Evolutionary conservation across 2,888 invertebrate genomes (phyloP), one percentile per base, ranked within the genome.

Genomic region (Eremobia ochroleuca): DNA sequence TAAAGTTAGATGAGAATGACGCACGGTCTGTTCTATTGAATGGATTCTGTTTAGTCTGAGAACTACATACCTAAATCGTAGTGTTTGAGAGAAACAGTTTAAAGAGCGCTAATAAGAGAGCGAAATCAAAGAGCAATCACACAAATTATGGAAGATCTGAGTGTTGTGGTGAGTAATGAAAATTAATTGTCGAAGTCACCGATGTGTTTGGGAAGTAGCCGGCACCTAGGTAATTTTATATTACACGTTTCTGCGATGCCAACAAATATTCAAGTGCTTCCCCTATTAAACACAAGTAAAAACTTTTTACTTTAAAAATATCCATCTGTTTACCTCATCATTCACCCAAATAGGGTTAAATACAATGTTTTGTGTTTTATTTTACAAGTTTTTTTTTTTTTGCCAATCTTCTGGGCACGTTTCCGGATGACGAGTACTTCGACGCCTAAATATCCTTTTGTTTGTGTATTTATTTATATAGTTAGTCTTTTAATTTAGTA

Each of bases 1-100:
- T 88, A 85, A 90, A 89, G 85, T 86, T 87, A 85, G 88, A 89
- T 85, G 87, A 88, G 78, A 71, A 85, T 91, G 92, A 92, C 91
- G 92, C 90, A 90, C 80, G 8, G 70, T 46, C 37, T 77, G 59
- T 77, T 73, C 77, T 79, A 82, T 74, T 83, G 81, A 83, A 89
- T 80, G 76, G 59, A 77, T 73, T 73, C 68, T 77, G 80, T 87
- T 82, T 80, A 80, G 88, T 83, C 82, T 83, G 70, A 72, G 59
- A 71, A 82, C 25, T n/a, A n/a, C n/a, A n/a, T n/a, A n/a, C n/a
- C n/a, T 70, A 77, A 81, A 77, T 64, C 55, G 34, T 59, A 62
- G 70, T 64, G 66, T 81, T 74, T 70, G 18, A 66, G 43, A 40
- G 66, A 75, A 72, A 69, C 49, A 58, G 28, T 61, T 68, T 81